phyloP scores from a whole-genome alignment of 2,113 vertebrate genomes.

The Apus apus region DNA sequence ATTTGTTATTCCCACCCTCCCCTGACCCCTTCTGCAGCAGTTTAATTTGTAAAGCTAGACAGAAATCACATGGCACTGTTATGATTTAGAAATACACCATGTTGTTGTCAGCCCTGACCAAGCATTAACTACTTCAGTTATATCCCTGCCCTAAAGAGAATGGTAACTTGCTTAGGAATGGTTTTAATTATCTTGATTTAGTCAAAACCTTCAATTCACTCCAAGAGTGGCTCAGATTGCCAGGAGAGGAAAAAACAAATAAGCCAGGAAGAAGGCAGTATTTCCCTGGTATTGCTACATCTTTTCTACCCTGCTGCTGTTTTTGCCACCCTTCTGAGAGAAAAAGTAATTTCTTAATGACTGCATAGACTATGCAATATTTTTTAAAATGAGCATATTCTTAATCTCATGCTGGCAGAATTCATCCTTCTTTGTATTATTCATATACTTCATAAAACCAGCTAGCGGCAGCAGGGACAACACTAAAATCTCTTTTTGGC shows the following conservation, averaged over 20 bases:
- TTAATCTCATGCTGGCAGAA: not conserved
- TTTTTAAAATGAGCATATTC: not conserved
- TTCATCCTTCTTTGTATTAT: not conserved
- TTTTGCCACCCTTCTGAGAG: not conserved
- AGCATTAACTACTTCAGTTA: not conserved
- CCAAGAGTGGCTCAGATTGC: not conserved
- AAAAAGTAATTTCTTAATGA: not conserved
- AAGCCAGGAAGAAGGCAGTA: not conserved
- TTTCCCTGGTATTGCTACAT: not conserved
- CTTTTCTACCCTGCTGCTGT: not conserved
- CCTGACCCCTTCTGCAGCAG: not conserved
- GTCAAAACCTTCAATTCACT: not conserved
- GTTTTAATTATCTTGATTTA: not conserved
- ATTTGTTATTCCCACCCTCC: not conserved
- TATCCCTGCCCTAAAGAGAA: not conserved
- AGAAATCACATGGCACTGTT: not conserved
- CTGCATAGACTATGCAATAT: not conserved
- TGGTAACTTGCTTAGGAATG: not conserved
- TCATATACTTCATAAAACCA: not conserved
- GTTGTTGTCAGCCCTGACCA: not conserved
- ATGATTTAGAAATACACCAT: not conserved
- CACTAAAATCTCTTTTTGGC: not conserved
- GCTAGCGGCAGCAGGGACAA: not conserved
- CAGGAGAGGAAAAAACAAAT: not conserved
- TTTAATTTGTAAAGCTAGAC: not conserved